Evolutionary conservation across 2,797 vertebrate genomes (phyloP).

Genomic region (Momotus momota): DNA sequence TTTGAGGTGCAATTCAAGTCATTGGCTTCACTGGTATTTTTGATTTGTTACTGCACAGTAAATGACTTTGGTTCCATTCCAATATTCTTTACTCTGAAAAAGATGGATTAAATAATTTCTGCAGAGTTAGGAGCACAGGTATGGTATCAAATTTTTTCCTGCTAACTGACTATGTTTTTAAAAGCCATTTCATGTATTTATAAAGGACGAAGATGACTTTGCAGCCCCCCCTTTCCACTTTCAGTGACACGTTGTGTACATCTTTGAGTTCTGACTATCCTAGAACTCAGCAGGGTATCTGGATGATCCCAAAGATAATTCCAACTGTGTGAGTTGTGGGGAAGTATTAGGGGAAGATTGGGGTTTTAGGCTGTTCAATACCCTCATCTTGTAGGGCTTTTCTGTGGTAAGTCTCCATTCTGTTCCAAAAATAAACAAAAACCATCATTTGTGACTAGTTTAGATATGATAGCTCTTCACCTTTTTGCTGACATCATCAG

Average conservation of each 20-base stretch:
- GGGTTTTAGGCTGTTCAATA: neutral
- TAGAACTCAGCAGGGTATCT: neutral
- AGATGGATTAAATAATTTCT: neutral
- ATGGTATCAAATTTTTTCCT: neutral
- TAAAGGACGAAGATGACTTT: neutral
- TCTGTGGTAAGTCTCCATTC: neutral
- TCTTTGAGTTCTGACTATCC: neutral
- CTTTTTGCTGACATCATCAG: neutral
- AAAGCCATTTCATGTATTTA: neutral
- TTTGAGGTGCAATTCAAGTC: neutral
- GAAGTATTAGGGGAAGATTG: neutral
- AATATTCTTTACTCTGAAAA: neutral
- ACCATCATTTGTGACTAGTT: neutral
- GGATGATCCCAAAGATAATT: neutral
- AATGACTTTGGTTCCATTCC: neutral
- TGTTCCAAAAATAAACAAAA: constrained; percentile 1
- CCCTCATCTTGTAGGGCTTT: neutral
- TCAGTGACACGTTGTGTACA: neutral
- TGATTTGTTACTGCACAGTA: neutral
- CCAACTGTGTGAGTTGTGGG: neutral
- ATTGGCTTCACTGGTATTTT: neutral
- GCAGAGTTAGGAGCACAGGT: neutral
- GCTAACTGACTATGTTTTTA: neutral
- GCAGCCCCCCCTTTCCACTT: neutral
- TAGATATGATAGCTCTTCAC: neutral